Evolutionary conservation across 1,140 invertebrate species (phyloP), one percentile per base, ranked within the genome.

Genomic region (Dendrolimus punctatus): DNA sequence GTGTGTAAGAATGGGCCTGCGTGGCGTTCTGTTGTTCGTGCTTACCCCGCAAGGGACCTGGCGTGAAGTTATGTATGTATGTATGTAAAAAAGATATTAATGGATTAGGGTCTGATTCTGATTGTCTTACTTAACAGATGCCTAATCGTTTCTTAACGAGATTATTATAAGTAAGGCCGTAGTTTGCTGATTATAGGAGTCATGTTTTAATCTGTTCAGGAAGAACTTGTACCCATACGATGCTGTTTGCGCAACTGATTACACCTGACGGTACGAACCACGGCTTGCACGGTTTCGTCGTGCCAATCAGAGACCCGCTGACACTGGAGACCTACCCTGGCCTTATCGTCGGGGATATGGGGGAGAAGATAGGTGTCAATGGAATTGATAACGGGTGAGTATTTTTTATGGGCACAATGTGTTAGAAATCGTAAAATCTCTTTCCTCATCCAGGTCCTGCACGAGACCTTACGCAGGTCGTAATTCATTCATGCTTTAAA

Each of bases 231-330:
- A 98, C 96, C 0, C 93, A 98, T 72, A 94, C 94, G 2, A 77
- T 97, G 49, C 89, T 97, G 5, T 98, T 96, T 87, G 97, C 97
- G 4, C 95, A 98, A 83, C 87, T 99, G 40, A 88, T 90, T 49
- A 91, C 90, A 0, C 80, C 89, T 3, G 95, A 98, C 85, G 92
- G 91, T 0, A 73, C 88, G n/a, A 93, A 92, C 72, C 95, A 97
- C 67, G 95, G 95, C 1, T 79, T 96, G 7, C 94, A 95, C 84
- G 90, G 91, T 1, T 96, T 96, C 84, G 85, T 96, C 52, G 93
- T 95, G 40, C 95, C 94, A 5, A 89, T 97, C 40, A 87, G 95
- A 9, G 90, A 95, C 83, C 90, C 92, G 0, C 87, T 89, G 45
- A 95, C 93, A 0, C 81, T 95, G 58, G 66, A 90, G 58, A 83